Evolutionary conservation across 2,797 vertebrate species (phyloP).

Genomic region (Sebastes minor): DNA sequence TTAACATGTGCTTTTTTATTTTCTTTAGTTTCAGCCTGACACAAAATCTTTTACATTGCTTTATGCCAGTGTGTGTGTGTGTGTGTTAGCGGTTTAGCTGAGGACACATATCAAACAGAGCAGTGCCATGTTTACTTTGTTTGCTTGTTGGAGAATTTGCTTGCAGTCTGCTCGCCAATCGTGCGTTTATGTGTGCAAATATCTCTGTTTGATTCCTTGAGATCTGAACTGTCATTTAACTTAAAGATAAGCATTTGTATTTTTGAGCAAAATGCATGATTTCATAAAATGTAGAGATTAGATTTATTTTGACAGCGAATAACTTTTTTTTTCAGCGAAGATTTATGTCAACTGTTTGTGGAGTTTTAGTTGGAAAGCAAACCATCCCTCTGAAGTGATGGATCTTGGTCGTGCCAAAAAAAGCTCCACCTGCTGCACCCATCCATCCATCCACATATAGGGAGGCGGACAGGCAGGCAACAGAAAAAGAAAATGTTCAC

Average conservation of each 20-base stretch:
- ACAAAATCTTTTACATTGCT: not conserved
- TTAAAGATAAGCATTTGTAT: not conserved
- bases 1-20: not conserved
- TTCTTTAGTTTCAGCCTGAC: not conserved
- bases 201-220: not conserved
- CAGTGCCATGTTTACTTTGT: not conserved
- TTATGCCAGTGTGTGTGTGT: not conserved
- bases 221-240: not conserved
- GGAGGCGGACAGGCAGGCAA: constrained; percentile 14
- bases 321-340: not conserved
- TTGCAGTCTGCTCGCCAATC: not conserved
- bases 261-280: not conserved
- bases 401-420: constrained; percentile 26
- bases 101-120: not conserved
- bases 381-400: constrained; percentile 16
- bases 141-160: not conserved
- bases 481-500: constrained; percentile 16
- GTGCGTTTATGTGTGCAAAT: constrained; percentile 12
- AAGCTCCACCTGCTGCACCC: constrained; percentile 18
- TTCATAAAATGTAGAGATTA: not conserved
- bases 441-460: constrained; percentile 1
- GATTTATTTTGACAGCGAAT: not conserved
- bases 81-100: not conserved
- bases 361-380: not conserved
- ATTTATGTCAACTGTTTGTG: not conserved